A percentile compares a stretch with the other conserved stretches of the same genome.
Evolutionary conservation across 2,797 vertebrate genomes (phyloP).

Genomic region (Gadopsis marmoratus): DNA sequence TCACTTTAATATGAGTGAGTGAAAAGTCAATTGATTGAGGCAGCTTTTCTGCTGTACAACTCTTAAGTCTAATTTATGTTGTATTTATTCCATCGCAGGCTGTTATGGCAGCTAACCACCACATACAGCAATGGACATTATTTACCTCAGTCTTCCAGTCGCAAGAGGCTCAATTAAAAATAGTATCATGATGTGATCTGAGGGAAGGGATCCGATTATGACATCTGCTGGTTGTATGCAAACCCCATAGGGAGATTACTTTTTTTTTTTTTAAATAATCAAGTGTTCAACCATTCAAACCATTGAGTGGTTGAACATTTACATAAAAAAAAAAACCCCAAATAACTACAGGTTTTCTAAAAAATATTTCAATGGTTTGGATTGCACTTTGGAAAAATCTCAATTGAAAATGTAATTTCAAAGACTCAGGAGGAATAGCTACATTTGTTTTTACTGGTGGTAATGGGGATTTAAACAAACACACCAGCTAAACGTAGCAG

Average conservation of each 20-base stretch:
- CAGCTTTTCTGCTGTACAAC: neutral
- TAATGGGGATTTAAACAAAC: neutral
- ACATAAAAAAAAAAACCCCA: neutral
- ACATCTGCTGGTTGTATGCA: slow-evolving; percentile 28
- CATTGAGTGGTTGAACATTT: neutral
- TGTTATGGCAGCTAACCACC: neutral
- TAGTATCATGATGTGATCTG: neutral
- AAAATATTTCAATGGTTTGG: neutral
- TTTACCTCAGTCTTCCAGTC: neutral
- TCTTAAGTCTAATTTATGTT: neutral
- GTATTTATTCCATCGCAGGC: neutral
- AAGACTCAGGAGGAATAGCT: neutral
- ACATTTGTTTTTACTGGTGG: neutral
- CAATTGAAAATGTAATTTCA: neutral
- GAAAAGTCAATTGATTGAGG: neutral
- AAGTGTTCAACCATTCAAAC: neutral
- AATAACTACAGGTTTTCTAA: neutral
- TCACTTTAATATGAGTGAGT: neutral
- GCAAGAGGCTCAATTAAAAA: neutral
- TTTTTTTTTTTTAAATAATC: neutral
- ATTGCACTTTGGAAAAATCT: neutral
- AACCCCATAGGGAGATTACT: neutral
- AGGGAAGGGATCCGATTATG: slow-evolving; percentile 19
- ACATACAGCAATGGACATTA: neutral
- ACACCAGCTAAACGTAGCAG: neutral